Conservation (phyloP, 30 jellyfish, hydroid and myxozoan genomes). For the Haliclystus octoradiatus region DNA sequence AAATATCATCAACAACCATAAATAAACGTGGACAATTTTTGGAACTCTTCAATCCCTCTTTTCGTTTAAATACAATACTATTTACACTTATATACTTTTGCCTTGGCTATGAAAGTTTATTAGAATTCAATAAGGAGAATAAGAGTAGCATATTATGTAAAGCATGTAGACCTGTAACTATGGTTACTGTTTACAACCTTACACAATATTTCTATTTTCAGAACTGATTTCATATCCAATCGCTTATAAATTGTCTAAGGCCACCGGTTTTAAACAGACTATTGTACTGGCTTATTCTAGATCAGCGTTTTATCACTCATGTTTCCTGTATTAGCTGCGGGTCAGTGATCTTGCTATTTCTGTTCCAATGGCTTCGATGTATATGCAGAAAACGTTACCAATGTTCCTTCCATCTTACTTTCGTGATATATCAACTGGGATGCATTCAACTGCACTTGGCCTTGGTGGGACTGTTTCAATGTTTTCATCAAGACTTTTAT, state of each 20-base stretch:
- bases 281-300: neutral
- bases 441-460: neutral
- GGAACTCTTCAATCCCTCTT: neutral
- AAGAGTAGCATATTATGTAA: neutral
- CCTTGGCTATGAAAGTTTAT: neutral
- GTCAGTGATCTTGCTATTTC: neutral
- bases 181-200: neutral
- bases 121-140: neutral
- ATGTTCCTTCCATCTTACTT: neutral
- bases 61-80: neutral
- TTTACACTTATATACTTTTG: neutral
- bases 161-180: neutral
- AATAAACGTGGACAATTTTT: neutral
- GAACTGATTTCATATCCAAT: neutral
- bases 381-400: neutral
- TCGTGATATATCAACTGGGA: neutral
- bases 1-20: neutral
- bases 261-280: neutral
- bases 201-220: neutral
- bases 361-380: neutral
- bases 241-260: neutral
- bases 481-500: neutral
- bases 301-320: neutral
- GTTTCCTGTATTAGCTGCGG: neutral
- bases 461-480: neutral